phyloP scores from a whole-genome alignment of 1,140 invertebrate genomes.

The Drosophila suzukii region DNA sequence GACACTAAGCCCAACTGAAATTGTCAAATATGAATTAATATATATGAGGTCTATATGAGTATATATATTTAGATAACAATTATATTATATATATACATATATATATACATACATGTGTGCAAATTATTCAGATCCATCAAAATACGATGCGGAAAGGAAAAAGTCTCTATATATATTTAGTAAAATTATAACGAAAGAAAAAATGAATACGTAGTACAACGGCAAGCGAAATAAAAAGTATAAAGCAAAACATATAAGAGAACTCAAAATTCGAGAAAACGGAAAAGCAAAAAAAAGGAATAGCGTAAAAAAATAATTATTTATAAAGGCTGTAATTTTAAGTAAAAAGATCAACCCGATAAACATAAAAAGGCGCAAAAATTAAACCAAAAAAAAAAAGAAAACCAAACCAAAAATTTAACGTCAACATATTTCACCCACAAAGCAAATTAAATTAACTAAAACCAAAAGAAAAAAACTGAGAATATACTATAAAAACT shows the following conservation, averaged over 20 bases:
- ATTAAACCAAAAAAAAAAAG: conserved; percentile 38
- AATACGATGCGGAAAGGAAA: conserved; percentile 46
- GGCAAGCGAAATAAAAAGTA: conserved; percentile 79
- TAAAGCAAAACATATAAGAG: conserved; percentile 71
- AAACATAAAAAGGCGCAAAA: conserved; percentile 55
- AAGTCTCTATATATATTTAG: conserved; percentile 72
- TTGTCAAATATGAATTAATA: conserved; percentile 74
- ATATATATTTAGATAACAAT: conserved; percentile 82
- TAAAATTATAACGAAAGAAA: conserved; percentile 73
- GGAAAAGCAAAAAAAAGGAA: conserved; percentile 25
- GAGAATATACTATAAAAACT: conserved; percentile 69
- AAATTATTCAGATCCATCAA: conserved; percentile 78
- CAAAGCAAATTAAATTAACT: conserved; percentile 75
- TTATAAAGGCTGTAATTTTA: conserved; percentile 85
- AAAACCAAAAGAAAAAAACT: conserved; percentile 46
- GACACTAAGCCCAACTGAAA: conserved; percentile 82
- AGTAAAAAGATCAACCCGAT: conserved; percentile 66
- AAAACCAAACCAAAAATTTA: conserved; percentile 48
- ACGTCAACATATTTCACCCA: conserved; percentile 79
- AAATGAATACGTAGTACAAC: conserved; percentile 78
- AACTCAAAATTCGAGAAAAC: conserved; percentile 29
- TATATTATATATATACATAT: conserved; percentile 66
- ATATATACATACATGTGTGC: conserved; percentile 76
- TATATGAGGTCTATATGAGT: conserved; percentile 72
- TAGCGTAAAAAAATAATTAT: conserved; percentile 75